Evolutionary conservation across 2,797 vertebrate species (phyloP).

Genomic region (Peromyscus melanophrys): DNA sequence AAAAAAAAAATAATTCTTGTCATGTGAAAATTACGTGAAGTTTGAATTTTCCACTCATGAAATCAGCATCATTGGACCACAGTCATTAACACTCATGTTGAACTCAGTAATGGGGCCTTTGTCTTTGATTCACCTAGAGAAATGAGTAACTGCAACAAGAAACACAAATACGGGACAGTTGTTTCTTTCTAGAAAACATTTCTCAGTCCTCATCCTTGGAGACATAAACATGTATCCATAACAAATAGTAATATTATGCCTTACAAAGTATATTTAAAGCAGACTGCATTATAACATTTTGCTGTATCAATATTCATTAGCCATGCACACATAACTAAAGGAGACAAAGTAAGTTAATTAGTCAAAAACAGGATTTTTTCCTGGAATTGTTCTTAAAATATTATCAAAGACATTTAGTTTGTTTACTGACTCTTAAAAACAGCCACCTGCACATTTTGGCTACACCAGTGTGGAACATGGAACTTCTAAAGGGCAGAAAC

Average conservation of each 20-base stretch:
- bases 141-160: background rate
- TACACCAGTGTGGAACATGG: background rate
- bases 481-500: slow-evolving; percentile 30
- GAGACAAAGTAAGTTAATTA: background rate
- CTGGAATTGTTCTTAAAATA: slow-evolving; percentile 32
- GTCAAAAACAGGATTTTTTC: background rate
- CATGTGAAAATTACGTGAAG: background rate
- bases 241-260: background rate
- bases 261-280: background rate
- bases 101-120: background rate
- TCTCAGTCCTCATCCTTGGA: background rate
- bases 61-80: background rate
- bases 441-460: slow-evolving; percentile 21
- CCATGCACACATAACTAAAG: background rate
- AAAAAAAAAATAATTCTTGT: background rate
- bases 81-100: background rate
- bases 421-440: slow-evolving; percentile 29
- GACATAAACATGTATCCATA: background rate
- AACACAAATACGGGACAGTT: background rate
- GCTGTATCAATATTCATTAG: background rate
- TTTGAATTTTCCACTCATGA: background rate
- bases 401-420: slow-evolving; percentile 20
- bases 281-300: background rate
- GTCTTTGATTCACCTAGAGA: background rate
- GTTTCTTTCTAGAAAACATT: background rate